Base-by-base conservation (phyloP, 2,113 vertebrate species). In the Tenrec ecaudatus region DNA sequence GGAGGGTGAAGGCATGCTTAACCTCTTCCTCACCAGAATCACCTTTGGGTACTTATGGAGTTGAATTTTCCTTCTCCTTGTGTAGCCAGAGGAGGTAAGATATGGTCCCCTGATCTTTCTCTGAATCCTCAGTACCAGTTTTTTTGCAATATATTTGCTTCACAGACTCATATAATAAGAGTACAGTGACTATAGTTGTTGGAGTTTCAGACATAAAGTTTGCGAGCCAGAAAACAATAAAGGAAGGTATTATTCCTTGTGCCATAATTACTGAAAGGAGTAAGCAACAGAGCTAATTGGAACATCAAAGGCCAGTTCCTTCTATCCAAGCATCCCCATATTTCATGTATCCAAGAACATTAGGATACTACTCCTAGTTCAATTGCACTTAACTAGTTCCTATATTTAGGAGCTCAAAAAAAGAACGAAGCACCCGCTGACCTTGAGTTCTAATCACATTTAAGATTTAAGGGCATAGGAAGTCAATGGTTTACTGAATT, bases 381-480 rank as follows among this genome's bases (percentile, higher is more conserved):
- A 79, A 40, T 33, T 83, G 78, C 53, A 93, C 25, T 90, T 76
- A 53, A 53, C 40, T 17, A 89, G 33, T 69, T 27, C 20, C 38
- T 57, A 38, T 1, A 82, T 64, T 23, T 64, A 82, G 36, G 8
- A 82, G 58, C 14, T 22, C 33, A 82, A 80, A 10, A 91, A 17
- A 91, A 1, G 17, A 88, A 3, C 93, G 83, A 86, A 4, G 19
- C 86, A 4, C 57, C 33, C 73, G 86, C 36, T 92, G 33, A 75
- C 58, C 38, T 10, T 76, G 2, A 80, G 86, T 64, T 38, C 43
- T 27, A 89, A 62, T 16, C 1, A 64, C 14, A 93, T 43, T 27
- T 90, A 17, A 78, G 60, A 93, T 68, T 93, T 89, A 94, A 66
- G 33, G 62, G 87, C 7, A 90, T 9, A 94, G 66, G 27, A 82